phyloP scores from a whole-genome alignment of 2,888 invertebrate genomes.

The Trichacis sp. region DNA sequence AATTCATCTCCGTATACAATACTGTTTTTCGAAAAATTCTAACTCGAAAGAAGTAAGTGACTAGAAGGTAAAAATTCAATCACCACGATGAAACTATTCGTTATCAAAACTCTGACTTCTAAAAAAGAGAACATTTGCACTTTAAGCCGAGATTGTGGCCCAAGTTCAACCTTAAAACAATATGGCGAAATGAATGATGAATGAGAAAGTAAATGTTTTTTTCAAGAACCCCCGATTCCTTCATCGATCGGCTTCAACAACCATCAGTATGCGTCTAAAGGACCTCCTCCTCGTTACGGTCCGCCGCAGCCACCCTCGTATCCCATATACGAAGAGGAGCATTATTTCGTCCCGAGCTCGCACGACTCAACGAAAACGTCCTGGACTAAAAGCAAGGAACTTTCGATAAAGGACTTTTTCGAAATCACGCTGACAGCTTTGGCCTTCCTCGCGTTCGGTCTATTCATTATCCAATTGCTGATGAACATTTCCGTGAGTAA shows the following conservation, averaged over 20 bases:
- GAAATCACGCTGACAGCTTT: conserved; percentile 85
- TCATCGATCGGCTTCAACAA: conserved; percentile 56
- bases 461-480: conserved; percentile 83
- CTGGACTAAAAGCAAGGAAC: conserved; percentile 72
- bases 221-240: conserved; percentile 49
- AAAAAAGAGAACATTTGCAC: too few species aligned
- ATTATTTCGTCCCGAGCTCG: conserved; percentile 47
- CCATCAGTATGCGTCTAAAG: conserved; percentile 45
- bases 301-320: conserved; percentile 43
- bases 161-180: too few species aligned
- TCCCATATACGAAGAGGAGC: conserved; percentile 61
- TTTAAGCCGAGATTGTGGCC: too few species aligned
- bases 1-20: too few species aligned
- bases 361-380: conserved; percentile 54
- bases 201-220: background rate
- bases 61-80: too few species aligned
- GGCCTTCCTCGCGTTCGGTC: conserved; percentile 84
- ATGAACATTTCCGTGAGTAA: conserved; percentile 80
- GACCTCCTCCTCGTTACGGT: conserved; percentile 44
- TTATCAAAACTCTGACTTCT: too few species aligned
- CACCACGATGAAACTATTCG: too few species aligned
- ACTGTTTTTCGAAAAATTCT: too few species aligned
- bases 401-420: conserved; percentile 80
- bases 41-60: too few species aligned
- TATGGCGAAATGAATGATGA: background rate